Percentiles rank a stretch among this genome's conserved stretches.
Evolutionary conservation across 2,888 invertebrate genomes (phyloP).

Genomic region (Notodonta ziczac): DNA sequence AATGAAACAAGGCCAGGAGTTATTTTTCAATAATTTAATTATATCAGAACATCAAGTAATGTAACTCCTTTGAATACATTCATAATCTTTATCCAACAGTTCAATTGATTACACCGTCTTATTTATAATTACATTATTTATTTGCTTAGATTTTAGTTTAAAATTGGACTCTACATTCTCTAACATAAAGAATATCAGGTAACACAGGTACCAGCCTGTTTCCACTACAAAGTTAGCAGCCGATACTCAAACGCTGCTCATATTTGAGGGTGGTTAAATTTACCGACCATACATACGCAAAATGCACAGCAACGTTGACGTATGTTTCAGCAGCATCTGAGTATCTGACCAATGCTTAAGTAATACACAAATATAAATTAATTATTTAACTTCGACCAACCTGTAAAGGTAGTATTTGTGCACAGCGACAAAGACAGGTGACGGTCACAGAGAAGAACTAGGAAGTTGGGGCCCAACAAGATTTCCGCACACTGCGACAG

Average conservation of each 20-base stretch:
- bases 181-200: slow-evolving; percentile 62
- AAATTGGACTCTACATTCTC: slow-evolving; percentile 49
- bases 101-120: slow-evolving; percentile 71
- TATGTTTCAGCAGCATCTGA: too few relatives aligned
- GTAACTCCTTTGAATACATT: slow-evolving; percentile 80
- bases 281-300: too few relatives aligned
- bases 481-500: too few relatives aligned
- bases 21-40: slow-evolving; percentile 76
- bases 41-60: slow-evolving; percentile 78
- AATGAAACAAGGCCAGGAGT: neutral
- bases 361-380: neutral
- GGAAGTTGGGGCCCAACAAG: too few relatives aligned
- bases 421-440: too few relatives aligned
- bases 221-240: slow-evolving; percentile 50
- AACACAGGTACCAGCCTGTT: slow-evolving; percentile 78
- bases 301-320: too few relatives aligned
- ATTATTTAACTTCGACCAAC: neutral
- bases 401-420: neutral
- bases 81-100: slow-evolving; percentile 81
- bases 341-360: too few relatives aligned
- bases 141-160: slow-evolving; percentile 41
- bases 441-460: too few relatives aligned
- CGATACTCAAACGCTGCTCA: too few relatives aligned
- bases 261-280: too few relatives aligned
- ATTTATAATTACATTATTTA: slow-evolving; percentile 52